Conservation (phyloP, 2,113 vertebrate species). For the Gulo gulo region DNA sequence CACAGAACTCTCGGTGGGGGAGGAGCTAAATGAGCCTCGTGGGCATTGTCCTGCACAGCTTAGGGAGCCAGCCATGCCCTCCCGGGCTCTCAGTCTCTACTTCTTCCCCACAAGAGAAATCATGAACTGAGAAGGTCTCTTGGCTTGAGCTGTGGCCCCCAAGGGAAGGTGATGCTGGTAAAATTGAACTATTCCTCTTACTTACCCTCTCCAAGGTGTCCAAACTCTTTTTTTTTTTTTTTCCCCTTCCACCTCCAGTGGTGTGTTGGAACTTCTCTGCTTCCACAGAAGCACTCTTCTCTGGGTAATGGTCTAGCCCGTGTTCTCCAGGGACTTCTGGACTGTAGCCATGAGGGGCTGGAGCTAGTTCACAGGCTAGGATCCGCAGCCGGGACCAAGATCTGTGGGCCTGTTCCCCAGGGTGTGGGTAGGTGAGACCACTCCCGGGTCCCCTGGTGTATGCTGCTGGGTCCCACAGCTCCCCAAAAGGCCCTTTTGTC, state of each 20-base stretch:
- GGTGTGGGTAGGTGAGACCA: background rate
- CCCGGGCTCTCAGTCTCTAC: background rate
- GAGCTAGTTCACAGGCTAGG: background rate
- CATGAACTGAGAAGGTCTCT: background rate
- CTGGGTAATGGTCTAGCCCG: background rate
- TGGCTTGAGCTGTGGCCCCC: background rate
- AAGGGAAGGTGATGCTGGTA: background rate
- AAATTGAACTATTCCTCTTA: no score
- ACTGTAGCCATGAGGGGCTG: background rate
- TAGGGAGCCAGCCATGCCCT: background rate
- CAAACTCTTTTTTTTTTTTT: background rate
- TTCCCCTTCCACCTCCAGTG: background rate
- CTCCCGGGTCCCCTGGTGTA: background rate
- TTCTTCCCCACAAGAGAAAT: background rate
- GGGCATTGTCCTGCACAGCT: background rate
- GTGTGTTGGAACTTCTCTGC: background rate
- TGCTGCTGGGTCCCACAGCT: background rate
- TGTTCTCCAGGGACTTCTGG: background rate
- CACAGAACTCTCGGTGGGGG: background rate
- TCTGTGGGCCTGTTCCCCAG: background rate
- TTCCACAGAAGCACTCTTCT: background rate
- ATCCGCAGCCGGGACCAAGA: no score
- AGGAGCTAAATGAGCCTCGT: background rate
- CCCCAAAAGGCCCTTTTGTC: background rate
- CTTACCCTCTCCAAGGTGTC: background rate